phyloP scores from a whole-genome alignment of 2,888 invertebrate genomes.

The Agrotis puta region DNA sequence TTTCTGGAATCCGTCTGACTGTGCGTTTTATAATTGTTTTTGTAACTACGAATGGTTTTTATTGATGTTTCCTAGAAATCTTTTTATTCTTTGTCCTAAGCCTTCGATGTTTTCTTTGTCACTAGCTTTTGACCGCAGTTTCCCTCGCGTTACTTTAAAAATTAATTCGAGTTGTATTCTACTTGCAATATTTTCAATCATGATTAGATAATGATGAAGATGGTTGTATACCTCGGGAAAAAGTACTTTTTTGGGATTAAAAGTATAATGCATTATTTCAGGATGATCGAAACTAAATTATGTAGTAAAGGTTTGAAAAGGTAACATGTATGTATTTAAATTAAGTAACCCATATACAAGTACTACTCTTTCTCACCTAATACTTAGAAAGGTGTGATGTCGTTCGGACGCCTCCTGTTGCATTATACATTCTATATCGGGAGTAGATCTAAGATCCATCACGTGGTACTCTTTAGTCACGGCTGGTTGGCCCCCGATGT shows the following conservation, averaged over 20 bases:
- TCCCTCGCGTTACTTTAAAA: too few species aligned
- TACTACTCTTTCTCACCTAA: not conserved
- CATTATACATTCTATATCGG: conserved; percentile 39
- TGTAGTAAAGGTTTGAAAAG: too few species aligned
- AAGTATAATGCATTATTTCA: too few species aligned
- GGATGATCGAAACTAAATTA: too few species aligned
- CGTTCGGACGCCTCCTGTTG: not conserved
- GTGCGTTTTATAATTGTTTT: too few species aligned
- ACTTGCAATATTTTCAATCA: too few species aligned
- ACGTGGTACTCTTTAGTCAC: conserved; percentile 41
- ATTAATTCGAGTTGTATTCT: too few species aligned
- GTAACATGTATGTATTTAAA: too few species aligned
- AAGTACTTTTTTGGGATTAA: too few species aligned
- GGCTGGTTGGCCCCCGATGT: conserved; percentile 37
- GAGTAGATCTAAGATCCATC: conserved; percentile 31
- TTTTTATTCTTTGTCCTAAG: not conserved
- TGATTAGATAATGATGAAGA: too few species aligned
- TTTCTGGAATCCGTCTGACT: not conserved
- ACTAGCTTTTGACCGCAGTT: too few species aligned
- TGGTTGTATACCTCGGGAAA: too few species aligned
- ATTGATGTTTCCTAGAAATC: not conserved
- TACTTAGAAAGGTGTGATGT: conserved; percentile 20
- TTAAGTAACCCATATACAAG: not conserved
- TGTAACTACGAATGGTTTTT: not conserved
- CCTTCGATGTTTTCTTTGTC: not conserved